phyloP scores from a whole-genome alignment of 30 jellyfish, hydroid and myxozoan genomes.

The Aurelia aurita region DNA sequence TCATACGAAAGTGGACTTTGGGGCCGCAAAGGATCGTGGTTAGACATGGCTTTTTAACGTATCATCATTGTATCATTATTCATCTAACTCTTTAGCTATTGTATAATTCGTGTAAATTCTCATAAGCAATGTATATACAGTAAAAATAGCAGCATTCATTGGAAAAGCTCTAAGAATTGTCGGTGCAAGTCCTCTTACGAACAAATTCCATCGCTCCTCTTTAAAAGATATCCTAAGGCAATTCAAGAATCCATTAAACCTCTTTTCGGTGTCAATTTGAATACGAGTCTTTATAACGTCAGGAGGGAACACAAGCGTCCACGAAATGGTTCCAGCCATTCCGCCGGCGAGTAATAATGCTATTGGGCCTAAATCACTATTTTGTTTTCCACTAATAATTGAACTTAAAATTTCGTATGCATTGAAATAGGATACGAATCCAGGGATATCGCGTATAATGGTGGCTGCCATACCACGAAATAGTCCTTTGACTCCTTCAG shows the following conservation, averaged over 20 bases:
- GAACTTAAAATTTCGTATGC: constrained; percentile 68
- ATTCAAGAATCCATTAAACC: constrained; percentile 72
- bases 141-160: constrained; percentile 93
- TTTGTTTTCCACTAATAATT: constrained; percentile 23
- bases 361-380: constrained; percentile 56
- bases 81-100: constrained; percentile 12
- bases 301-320: constrained; percentile 90
- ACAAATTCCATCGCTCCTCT: constrained; percentile 76
- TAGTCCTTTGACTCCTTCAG: constrained; percentile 76
- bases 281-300: constrained; percentile 95
- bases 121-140: constrained; percentile 69
- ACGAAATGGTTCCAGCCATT: constrained; percentile 89
- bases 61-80: too few relatives aligned
- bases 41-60: too few relatives aligned
- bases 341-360: constrained; percentile 92
- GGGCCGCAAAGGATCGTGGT: too few relatives aligned
- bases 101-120: constrained; percentile 58
- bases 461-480: constrained; percentile 82
- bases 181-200: constrained; percentile 85
- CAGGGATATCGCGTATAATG: constrained; percentile 86
- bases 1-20: too few relatives aligned
- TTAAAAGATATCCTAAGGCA: constrained; percentile 74
- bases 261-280: constrained; percentile 68
- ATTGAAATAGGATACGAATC: constrained; percentile 75
- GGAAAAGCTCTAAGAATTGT: constrained; percentile 88